Conservation (phyloP, 2,113 vertebrate genomes). For the Aegotheles bennettii region DNA sequence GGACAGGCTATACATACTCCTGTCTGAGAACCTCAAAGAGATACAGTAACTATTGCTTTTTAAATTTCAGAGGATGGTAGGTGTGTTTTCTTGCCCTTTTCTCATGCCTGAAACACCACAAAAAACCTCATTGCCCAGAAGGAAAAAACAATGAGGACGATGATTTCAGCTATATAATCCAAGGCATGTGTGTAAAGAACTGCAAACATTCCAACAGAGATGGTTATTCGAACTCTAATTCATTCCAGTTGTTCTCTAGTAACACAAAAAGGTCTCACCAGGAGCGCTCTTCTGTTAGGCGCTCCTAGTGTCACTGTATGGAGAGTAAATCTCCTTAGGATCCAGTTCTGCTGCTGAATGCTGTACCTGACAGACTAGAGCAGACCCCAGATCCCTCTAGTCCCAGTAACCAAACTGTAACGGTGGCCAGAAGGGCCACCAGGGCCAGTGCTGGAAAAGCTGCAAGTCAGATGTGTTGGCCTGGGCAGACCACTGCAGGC, state of each 20-base stretch:
- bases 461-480: not conserved
- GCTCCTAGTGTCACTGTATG: not conserved
- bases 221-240: not conserved
- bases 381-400: not conserved
- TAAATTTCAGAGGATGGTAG: not conserved
- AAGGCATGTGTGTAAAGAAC: not conserved
- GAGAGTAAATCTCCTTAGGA: not conserved
- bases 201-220: not conserved
- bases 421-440: not conserved
- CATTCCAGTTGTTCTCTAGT: not conserved
- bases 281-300: not conserved
- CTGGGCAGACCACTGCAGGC: not conserved
- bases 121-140: not conserved
- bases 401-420: not conserved
- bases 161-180: not conserved
- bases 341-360: not conserved
- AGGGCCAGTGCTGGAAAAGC: not conserved
- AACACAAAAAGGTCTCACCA: not conserved
- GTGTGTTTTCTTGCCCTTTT: not conserved
- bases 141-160: not conserved
- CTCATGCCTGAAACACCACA: not conserved
- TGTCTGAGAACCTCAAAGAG: fast-evolving
- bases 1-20: not conserved
- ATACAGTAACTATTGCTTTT: not conserved
- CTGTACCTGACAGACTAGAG: not conserved